Percentiles rank a stretch among this genome's conserved stretches.
Evolutionary conservation across 2,888 invertebrate species (phyloP).

Genomic region (Patella pellucida): DNA sequence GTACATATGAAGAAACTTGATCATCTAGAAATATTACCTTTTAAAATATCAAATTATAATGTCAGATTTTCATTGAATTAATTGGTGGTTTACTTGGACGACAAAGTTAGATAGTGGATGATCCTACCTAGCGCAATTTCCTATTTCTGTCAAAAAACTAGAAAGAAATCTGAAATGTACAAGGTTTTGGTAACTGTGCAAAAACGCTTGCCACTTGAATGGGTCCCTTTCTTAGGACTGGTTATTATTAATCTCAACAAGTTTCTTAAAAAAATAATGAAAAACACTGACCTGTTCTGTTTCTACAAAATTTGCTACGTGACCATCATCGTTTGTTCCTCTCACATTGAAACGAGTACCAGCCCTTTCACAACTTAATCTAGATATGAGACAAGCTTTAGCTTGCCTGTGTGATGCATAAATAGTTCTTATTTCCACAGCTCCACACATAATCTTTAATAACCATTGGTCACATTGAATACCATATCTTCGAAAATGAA

Average conservation of each 20-base stretch:
- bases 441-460: conserved; percentile 95
- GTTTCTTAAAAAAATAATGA: not conserved
- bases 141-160: not conserved
- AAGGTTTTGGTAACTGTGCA: too few species aligned
- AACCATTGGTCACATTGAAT: conserved; percentile 93
- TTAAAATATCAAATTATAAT: conserved; percentile 19
- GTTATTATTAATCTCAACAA: too few species aligned
- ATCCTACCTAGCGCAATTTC: too few species aligned
- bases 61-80: too few species aligned
- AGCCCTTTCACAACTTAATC: conserved; percentile 96
- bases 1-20: conserved; percentile 79
- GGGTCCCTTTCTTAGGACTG: too few species aligned
- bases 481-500: conserved; percentile 91
- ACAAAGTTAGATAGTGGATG: too few species aligned
- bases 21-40: conserved; percentile 79
- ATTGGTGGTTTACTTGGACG: too few species aligned
- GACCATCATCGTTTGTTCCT: conserved; percentile 98
- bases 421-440: conserved; percentile 95
- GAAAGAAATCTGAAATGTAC: too few species aligned
- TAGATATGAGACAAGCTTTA: conserved; percentile 90
- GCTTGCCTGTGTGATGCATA: conserved; percentile 97
- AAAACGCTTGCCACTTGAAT: too few species aligned
- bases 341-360: conserved; percentile 98
- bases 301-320: conserved; percentile 99
- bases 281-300: conserved; percentile 87